Percentiles rank a stretch among this genome's conserved stretches.
phyloP scores from a whole-genome alignment of 2,797 vertebrate genomes.

The Poeciliopsis presidionis region DNA sequence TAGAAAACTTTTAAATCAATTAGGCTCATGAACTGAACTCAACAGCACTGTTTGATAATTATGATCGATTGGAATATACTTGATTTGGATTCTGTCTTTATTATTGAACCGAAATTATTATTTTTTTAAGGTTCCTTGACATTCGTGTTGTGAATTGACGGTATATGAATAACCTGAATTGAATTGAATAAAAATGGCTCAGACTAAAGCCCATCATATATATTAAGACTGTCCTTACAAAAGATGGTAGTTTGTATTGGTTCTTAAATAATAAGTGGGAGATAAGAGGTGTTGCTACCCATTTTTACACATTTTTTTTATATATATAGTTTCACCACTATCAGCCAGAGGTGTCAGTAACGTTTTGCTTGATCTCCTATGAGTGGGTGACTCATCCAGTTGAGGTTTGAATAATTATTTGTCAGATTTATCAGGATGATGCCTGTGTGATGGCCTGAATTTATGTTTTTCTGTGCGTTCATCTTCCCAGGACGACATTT shows the following conservation, averaged over 20 bases:
- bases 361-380: not conserved
- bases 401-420: not conserved
- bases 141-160: not conserved
- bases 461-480: not conserved
- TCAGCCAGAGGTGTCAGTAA: not conserved
- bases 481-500: conserved; percentile 17
- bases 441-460: not conserved
- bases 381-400: not conserved
- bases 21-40: not conserved
- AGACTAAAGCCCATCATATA: not conserved
- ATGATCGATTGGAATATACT: not conserved
- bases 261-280: not conserved
- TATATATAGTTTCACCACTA: conserved; percentile 2
- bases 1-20: not conserved
- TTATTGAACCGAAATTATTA: not conserved
- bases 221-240: not conserved
- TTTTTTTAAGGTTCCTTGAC: not conserved
- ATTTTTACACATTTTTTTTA: not conserved
- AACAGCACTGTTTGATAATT: not conserved
- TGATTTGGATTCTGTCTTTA: not conserved
- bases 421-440: not conserved
- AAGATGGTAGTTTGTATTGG: not conserved
- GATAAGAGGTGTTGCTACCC: not conserved
- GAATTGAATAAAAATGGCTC: not conserved
- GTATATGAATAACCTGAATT: not conserved